Percentiles rank a stretch among this genome's conserved stretches.
Conservation (phyloP, 2,113 vertebrate genomes). For the Siniperca knerii region DNA sequence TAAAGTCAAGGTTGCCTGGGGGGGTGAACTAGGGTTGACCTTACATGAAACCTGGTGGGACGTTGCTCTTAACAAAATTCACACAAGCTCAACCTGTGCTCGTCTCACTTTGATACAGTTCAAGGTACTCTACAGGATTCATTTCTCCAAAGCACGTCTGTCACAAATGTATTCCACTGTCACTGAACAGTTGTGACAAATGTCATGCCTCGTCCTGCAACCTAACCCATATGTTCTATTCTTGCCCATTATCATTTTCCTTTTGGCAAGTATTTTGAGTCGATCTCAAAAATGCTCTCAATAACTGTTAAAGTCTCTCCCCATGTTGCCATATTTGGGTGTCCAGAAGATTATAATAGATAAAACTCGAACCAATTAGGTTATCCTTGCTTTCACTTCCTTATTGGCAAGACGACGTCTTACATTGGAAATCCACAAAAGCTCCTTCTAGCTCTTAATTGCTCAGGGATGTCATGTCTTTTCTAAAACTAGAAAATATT, state of each 20-base stretch:
- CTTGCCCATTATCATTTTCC: background rate
- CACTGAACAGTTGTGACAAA: background rate
- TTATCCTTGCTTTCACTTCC: too few relatives aligned
- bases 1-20: background rate
- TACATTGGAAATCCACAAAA: too few relatives aligned
- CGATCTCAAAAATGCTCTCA: too few relatives aligned
- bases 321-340: too few relatives aligned
- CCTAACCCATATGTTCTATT: background rate
- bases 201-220: background rate
- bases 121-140: background rate
- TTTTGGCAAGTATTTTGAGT: too few relatives aligned
- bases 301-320: too few relatives aligned
- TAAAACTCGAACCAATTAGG: too few relatives aligned
- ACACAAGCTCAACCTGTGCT: background rate
- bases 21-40: background rate
- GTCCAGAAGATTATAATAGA: too few relatives aligned
- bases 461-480: too few relatives aligned
- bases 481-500: too few relatives aligned
- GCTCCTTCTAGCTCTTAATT: too few relatives aligned
- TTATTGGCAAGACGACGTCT: too few relatives aligned
- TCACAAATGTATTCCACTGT: background rate
- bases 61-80: background rate
- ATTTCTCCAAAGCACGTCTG: background rate
- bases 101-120: background rate
- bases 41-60: background rate